Evolutionary conservation across 2,797 vertebrate genomes (phyloP).

Genomic region (Coregonus sp.): DNA sequence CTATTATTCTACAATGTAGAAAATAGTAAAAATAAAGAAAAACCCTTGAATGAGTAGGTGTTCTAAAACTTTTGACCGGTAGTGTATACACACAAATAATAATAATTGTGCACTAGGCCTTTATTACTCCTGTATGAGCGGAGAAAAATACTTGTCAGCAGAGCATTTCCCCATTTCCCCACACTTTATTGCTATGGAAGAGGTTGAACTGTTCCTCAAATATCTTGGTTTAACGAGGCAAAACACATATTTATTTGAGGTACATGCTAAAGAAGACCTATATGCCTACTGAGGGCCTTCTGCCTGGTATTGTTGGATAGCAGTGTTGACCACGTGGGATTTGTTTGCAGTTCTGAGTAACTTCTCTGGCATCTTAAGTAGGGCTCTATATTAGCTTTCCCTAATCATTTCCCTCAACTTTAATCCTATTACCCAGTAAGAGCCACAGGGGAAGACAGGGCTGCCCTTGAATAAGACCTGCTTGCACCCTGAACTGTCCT

Average conservation of each 20-base stretch:
- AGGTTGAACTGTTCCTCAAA: not conserved
- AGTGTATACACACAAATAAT: too few species aligned
- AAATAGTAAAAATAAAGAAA: too few species aligned
- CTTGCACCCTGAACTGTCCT: not conserved
- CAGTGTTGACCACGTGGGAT: not conserved
- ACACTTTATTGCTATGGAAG: not conserved
- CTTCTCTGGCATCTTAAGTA: constrained; percentile 3
- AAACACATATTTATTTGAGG: not conserved
- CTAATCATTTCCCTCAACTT: not conserved
- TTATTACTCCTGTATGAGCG: too few species aligned
- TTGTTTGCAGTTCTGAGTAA: constrained; percentile 13
- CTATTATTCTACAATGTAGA: too few species aligned
- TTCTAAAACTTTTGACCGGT: too few species aligned
- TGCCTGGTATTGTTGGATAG: not conserved
- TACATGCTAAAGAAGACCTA: not conserved
- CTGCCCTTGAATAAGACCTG: constrained; percentile 18
- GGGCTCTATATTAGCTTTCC: not conserved
- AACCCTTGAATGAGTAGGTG: too few species aligned
- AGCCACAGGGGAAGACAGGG: not conserved
- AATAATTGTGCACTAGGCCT: too few species aligned
- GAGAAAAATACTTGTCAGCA: too few species aligned
- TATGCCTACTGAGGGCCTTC: not conserved
- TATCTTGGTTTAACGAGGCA: not conserved
- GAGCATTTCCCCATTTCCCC: too few species aligned
- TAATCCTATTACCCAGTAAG: constrained; percentile 23